Evolutionary conservation across 2,797 vertebrate species (phyloP).

Genomic region (Linurgus olivaceus): DNA sequence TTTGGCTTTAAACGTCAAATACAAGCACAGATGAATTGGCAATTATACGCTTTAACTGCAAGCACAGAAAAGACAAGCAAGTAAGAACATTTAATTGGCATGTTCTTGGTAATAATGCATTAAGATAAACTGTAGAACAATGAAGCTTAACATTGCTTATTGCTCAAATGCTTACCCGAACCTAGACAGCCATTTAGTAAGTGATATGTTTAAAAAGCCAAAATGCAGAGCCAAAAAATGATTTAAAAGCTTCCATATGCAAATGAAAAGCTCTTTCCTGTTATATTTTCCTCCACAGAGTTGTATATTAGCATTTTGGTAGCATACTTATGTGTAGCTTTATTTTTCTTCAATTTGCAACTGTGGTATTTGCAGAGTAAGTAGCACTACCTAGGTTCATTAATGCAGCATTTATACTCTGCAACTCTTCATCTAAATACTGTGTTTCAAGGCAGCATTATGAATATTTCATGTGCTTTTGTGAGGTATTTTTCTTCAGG

Average conservation of each 20-base stretch:
- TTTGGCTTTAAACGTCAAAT: background rate
- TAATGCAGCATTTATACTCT: conserved; percentile 35
- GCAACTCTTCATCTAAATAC: conserved; percentile 4
- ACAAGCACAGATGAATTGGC: background rate
- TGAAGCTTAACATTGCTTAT: background rate
- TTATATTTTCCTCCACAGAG: background rate
- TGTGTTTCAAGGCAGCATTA: background rate
- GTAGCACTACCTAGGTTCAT: background rate
- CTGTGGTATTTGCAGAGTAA: background rate
- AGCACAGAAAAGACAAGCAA: background rate
- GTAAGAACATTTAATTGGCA: background rate
- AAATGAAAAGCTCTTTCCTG: background rate
- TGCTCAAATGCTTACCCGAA: background rate
- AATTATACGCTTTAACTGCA: background rate
- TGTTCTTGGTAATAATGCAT: background rate
- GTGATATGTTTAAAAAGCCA: background rate
- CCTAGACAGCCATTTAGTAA: background rate
- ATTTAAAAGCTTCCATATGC: background rate
- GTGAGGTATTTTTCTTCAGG: background rate
- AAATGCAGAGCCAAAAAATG: background rate
- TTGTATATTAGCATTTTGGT: background rate
- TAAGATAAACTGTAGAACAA: background rate
- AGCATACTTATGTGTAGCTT: background rate
- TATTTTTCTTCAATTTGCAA: background rate
- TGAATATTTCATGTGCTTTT: conserved; percentile 14